Evolutionary conservation across 2,888 invertebrate species (phyloP).

Genomic region (Drosophila rellima): DNA sequence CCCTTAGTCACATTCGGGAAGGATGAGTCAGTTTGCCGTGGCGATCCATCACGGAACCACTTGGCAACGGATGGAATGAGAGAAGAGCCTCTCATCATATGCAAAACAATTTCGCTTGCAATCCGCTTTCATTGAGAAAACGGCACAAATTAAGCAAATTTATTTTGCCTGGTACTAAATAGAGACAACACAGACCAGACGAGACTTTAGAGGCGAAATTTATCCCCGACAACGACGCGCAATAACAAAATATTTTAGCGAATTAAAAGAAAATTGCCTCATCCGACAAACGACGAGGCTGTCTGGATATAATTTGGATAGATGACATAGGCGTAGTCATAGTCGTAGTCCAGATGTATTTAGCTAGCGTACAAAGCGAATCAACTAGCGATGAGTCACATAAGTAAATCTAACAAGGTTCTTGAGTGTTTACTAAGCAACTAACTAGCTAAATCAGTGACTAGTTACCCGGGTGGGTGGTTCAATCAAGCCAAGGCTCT

Average conservation of each 20-base stretch:
- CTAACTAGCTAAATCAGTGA: conserved; percentile 26
- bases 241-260: conserved; percentile 76
- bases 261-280: conserved; percentile 80
- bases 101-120: conserved; percentile 70
- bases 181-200: conserved; percentile 23
- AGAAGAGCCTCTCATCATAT: conserved; percentile 41
- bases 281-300: conserved; percentile 60
- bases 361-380: conserved; percentile 27
- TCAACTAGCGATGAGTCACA: conserved; percentile 40
- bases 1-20: conserved; percentile 67
- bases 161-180: conserved; percentile 51
- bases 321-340: conserved; percentile 48
- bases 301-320: conserved; percentile 54
- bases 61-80: conserved; percentile 17
- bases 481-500: conserved; percentile 52
- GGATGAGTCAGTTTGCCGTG: conserved; percentile 55
- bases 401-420: conserved; percentile 46
- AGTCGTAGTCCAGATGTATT: conserved; percentile 22
- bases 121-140: conserved; percentile 70
- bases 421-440: conserved; percentile 12
- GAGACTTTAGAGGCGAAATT: conserved; percentile 28
- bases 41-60: conserved; percentile 47
- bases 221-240: conserved; percentile 40
- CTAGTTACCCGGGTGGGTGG: conserved; percentile 26
- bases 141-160: conserved; percentile 73